Conservation (phyloP, 2,888 invertebrate species). For the Linnaemya vulpina region DNA sequence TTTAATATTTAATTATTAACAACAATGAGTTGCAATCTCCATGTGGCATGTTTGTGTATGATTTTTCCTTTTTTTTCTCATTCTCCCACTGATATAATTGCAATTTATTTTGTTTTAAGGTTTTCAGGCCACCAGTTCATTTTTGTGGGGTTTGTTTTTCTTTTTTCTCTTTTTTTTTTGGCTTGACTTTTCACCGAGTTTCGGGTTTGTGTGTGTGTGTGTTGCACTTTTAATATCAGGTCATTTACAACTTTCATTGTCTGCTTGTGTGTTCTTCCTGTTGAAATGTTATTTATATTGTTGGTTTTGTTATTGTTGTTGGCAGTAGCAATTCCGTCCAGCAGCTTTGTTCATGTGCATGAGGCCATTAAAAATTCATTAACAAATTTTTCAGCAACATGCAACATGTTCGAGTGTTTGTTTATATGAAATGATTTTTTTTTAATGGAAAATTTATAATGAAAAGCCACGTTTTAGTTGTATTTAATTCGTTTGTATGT, state of each 20-base stretch:
- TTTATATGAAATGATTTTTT: slow-evolving; percentile 35
- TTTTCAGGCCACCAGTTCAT: slow-evolving; percentile 10
- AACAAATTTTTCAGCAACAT: slow-evolving; percentile 14
- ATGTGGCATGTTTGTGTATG: slow-evolving; percentile 34
- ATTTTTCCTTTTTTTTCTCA: slow-evolving; percentile 11
- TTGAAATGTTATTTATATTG: slow-evolving; percentile 50
- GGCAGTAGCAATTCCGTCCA: neutral
- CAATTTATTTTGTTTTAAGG: slow-evolving; percentile 31
- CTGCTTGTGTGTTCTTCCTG: slow-evolving; percentile 21
- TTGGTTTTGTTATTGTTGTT: slow-evolving; percentile 4
- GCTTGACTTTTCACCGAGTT: neutral
- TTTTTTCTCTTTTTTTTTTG: neutral
- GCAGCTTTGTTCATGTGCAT: slow-evolving; percentile 11
- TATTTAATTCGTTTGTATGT: neutral
- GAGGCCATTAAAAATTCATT: slow-evolving; percentile 55
- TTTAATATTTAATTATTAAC: slow-evolving; percentile 62
- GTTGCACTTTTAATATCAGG: slow-evolving; percentile 50
- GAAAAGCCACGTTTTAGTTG: neutral
- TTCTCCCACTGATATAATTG: slow-evolving; percentile 21
- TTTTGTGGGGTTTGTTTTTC: neutral
- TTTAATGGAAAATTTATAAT: slow-evolving; percentile 34
- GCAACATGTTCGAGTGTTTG: neutral
- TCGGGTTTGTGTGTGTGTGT: slow-evolving; percentile 1
- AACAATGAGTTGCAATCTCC: slow-evolving; percentile 28
- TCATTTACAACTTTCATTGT: slow-evolving; percentile 53